phyloP scores from a whole-genome alignment of 2,113 vertebrate genomes.

The Melanotaenia duboulayi region DNA sequence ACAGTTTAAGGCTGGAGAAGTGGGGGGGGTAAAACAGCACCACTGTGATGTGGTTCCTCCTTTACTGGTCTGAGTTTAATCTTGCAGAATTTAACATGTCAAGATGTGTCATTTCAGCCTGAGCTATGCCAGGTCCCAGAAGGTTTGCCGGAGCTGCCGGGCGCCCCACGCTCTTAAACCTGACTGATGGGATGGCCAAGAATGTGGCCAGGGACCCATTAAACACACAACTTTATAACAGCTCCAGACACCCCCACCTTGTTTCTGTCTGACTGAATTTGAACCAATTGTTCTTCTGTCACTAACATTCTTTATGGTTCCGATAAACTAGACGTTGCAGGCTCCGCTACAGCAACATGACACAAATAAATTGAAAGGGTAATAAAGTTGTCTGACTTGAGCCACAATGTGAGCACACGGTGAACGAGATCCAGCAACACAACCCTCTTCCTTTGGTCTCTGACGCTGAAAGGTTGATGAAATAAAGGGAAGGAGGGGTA shows the following conservation, averaged over 20 bases:
- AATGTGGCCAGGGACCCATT: slow-evolving; percentile 66
- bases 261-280: slow-evolving; percentile 65
- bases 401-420: slow-evolving; percentile 40
- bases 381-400: slow-evolving; percentile 67
- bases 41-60: slow-evolving; percentile 19
- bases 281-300: slow-evolving; percentile 74
- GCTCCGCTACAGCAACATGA: slow-evolving; percentile 38
- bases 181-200: slow-evolving; percentile 76
- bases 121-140: slow-evolving; percentile 65
- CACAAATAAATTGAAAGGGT: slow-evolving; percentile 69
- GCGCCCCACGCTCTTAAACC: slow-evolving; percentile 68
- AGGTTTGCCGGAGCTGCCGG: slow-evolving; percentile 42
- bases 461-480: slow-evolving; percentile 62
- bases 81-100: slow-evolving; percentile 77
- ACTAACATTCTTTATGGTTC: slow-evolving; percentile 72
- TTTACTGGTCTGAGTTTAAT: slow-evolving; percentile 74
- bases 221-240: slow-evolving; percentile 72
- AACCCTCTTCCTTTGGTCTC: slow-evolving; percentile 27
- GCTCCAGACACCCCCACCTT: slow-evolving; percentile 48
- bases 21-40: slow-evolving; percentile 55
- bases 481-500: slow-evolving; percentile 54
- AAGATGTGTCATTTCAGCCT: slow-evolving; percentile 76
- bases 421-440: slow-evolving; percentile 16
- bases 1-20: slow-evolving; percentile 43
- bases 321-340: slow-evolving; percentile 68